Evolutionary conservation across 2,797 vertebrate species (phyloP).

Genomic region (Gymnopithys bicolor): DNA sequence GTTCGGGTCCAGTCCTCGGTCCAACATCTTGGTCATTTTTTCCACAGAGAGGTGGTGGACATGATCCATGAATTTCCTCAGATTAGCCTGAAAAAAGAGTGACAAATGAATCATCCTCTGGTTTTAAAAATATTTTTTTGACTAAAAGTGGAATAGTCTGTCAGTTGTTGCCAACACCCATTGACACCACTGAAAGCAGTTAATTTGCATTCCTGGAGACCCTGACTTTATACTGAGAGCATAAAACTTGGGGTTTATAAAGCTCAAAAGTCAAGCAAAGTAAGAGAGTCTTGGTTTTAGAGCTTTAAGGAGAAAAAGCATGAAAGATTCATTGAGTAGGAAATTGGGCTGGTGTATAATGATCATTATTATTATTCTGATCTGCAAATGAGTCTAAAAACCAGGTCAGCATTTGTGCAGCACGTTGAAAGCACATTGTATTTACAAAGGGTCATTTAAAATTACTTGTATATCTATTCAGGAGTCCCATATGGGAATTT

Average conservation of each 20-base stretch:
- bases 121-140: background rate
- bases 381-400: background rate
- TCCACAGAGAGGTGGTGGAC: slow-evolving; percentile 89
- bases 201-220: background rate
- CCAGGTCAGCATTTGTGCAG: background rate
- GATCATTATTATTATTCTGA: background rate
- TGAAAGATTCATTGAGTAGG: background rate
- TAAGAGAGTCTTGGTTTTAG: background rate
- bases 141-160: background rate
- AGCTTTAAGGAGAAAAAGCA: background rate
- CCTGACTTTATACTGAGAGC: background rate
- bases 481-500: too few relatives aligned
- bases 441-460: background rate
- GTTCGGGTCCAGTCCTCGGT: slow-evolving; percentile 94
- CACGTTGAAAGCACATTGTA: background rate
- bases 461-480: background rate
- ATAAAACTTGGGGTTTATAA: background rate
- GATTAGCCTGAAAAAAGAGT: slow-evolving; percentile 81
- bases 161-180: background rate
- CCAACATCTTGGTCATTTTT: slow-evolving; percentile 90
- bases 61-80: slow-evolving; percentile 93
- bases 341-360: background rate
- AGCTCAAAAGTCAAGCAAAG: background rate
- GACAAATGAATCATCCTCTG: background rate
- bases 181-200: background rate